Conservation (phyloP, 2,888 invertebrate species). For the Drosophila macrospina region DNA sequence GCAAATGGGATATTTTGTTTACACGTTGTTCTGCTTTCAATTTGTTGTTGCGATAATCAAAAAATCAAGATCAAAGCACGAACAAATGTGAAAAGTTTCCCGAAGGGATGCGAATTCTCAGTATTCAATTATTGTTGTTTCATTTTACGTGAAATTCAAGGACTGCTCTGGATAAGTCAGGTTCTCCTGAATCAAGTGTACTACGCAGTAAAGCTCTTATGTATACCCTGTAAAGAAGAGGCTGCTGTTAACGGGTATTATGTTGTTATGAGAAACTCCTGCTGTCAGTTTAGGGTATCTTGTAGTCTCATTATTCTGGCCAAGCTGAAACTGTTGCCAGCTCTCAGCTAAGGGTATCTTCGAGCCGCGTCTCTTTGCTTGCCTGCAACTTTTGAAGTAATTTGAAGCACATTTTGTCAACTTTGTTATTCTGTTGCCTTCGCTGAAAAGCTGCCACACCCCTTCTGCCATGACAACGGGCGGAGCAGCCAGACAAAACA, state of each 20-base stretch:
- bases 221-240: constrained; percentile 1
- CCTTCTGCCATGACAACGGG: constrained; percentile 27
- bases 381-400: constrained; percentile 32
- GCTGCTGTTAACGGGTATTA: not conserved
- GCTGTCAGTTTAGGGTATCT: too few species aligned
- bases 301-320: too few species aligned
- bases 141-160: constrained; percentile 14
- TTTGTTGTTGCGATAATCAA: constrained; percentile 1
- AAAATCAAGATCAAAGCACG: constrained; percentile 30
- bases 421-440: constrained; percentile 42
- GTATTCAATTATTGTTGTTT: constrained; percentile 8
- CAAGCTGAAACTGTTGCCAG: too few species aligned
- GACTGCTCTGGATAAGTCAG: constrained; percentile 8
- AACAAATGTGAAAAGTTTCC: constrained; percentile 14
- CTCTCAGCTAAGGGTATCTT: not conserved
- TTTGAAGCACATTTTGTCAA: constrained; percentile 47
- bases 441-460: constrained; percentile 14
- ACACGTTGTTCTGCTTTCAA: constrained; percentile 27
- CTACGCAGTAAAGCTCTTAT: constrained; percentile 9
- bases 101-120: constrained; percentile 16
- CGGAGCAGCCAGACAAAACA: constrained; percentile 59
- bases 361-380: not conserved
- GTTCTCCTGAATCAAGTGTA: constrained; percentile 1
- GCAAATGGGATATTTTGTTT: constrained; percentile 37
- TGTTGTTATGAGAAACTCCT: not conserved